phyloP scores from a whole-genome alignment of 2,797 vertebrate genomes.

The Cryptoblepharus egeriae region DNA sequence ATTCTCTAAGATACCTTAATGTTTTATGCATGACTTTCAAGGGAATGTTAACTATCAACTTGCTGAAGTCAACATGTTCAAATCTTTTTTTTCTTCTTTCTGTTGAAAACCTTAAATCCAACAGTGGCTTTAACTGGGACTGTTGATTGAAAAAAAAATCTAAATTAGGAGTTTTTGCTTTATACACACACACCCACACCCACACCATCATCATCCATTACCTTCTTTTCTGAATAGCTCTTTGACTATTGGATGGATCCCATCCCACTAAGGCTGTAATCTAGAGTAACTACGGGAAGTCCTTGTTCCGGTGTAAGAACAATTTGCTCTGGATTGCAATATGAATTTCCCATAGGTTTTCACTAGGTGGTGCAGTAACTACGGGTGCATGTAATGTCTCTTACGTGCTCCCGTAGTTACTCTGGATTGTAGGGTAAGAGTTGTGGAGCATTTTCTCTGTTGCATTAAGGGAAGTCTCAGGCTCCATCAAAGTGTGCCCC shows the following conservation, averaged over 20 bases:
- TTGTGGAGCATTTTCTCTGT: constrained; percentile 40
- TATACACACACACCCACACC: too few relatives aligned
- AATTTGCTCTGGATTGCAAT: too few relatives aligned
- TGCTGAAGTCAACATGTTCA: neutral
- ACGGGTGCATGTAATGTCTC: too few relatives aligned
- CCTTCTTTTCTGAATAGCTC: too few relatives aligned
- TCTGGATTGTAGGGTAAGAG: too few relatives aligned
- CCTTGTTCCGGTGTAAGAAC: too few relatives aligned
- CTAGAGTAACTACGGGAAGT: too few relatives aligned
- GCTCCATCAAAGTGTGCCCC: neutral
- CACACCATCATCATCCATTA: too few relatives aligned
- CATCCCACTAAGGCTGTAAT: constrained; percentile 28
- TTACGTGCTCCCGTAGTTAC: too few relatives aligned
- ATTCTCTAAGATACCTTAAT: neutral
- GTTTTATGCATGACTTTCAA: neutral
- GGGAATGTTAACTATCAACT: neutral
- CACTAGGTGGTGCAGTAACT: too few relatives aligned
- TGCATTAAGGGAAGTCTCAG: constrained; percentile 44
- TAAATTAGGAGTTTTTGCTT: neutral
- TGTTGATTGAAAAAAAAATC: neutral
- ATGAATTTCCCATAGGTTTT: too few relatives aligned
- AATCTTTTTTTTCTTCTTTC: neutral
- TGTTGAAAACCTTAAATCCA: neutral
- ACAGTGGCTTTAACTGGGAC: neutral
- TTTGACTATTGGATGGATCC: constrained; percentile 37